These are phyloP conservation scores for Volucella inflata DNA, from an alignment of 2,888 invertebrate genomes.

Conservation along the genomic window DNA sequence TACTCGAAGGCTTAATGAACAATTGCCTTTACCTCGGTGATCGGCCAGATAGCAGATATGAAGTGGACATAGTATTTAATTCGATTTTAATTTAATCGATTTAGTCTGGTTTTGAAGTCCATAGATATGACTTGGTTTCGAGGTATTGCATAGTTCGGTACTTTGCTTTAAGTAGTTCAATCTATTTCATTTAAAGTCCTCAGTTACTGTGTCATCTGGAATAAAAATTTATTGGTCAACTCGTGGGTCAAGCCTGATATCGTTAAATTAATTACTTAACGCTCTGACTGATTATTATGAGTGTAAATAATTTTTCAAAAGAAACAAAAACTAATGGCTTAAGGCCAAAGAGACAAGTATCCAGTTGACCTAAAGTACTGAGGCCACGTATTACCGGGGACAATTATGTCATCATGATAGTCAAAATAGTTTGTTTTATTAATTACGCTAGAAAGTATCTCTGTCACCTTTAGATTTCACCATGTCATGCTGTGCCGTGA, in stretches of 20 bases:
- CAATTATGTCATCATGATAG: no score
- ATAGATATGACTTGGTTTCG: not conserved
- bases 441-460: no score
- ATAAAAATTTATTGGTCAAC: constrained; percentile 57
- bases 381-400: no score
- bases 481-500: no score
- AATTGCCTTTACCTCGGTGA: constrained; percentile 16
- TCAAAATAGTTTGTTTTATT: no score
- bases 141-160: not conserved
- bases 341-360: not conserved
- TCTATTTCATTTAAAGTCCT: not conserved
- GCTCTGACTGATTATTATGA: constrained; percentile 29
- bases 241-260: constrained; percentile 21
- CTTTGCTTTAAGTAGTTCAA: not conserved
- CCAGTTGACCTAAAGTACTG: not conserved
- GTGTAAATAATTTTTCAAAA: constrained; percentile 43
- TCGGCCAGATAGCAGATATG: constrained; percentile 30
- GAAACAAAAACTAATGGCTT: not conserved
- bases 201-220: constrained; percentile 14
- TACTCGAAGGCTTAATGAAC: not conserved
- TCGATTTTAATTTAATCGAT: constrained; percentile 56
- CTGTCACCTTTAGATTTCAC: no score
- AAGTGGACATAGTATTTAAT: constrained; percentile 54
- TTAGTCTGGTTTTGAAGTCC: not conserved
- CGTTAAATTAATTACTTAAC: constrained; percentile 42